Conservation (phyloP, 2,888 invertebrate genomes). For the Macrosiphum euphorbiae region DNA sequence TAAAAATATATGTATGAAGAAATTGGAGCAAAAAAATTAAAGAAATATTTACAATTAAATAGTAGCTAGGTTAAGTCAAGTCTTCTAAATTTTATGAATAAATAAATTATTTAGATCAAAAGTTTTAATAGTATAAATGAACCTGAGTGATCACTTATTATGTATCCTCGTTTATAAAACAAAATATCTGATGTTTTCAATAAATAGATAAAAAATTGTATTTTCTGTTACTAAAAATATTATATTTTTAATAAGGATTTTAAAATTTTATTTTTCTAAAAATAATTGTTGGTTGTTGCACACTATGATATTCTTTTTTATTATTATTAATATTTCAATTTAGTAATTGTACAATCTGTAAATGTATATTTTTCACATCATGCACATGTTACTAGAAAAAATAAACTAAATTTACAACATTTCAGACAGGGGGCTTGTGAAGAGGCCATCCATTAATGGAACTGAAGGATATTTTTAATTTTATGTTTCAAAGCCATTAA, state of each 20-base stretch:
- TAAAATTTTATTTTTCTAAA: not conserved
- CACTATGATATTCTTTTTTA: not conserved
- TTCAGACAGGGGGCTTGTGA: too few relatives aligned
- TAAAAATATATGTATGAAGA: not conserved
- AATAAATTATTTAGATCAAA: not conserved
- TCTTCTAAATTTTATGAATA: constrained; percentile 10
- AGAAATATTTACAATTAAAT: constrained; percentile 38
- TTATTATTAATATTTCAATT: too few relatives aligned
- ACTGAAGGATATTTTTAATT: not conserved
- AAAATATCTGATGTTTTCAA: not conserved
- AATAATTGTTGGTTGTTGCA: not conserved
- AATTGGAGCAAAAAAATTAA: not conserved
- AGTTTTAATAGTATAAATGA: not conserved
- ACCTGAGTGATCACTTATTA: constrained; percentile 8
- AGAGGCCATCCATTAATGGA: too few relatives aligned
- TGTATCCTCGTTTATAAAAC: not conserved
- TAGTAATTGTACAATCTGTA: too few relatives aligned
- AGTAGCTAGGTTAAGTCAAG: not conserved
- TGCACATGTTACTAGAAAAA: too few relatives aligned
- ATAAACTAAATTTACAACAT: too few relatives aligned
- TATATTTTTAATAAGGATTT: not conserved
- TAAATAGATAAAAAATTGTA: not conserved
- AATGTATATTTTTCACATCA: too few relatives aligned
- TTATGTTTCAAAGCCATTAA: not conserved
- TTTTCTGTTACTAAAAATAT: not conserved